Base-by-base conservation (phyloP, 2,888 invertebrate genomes). In the Platycnemis pennipes region DNA sequence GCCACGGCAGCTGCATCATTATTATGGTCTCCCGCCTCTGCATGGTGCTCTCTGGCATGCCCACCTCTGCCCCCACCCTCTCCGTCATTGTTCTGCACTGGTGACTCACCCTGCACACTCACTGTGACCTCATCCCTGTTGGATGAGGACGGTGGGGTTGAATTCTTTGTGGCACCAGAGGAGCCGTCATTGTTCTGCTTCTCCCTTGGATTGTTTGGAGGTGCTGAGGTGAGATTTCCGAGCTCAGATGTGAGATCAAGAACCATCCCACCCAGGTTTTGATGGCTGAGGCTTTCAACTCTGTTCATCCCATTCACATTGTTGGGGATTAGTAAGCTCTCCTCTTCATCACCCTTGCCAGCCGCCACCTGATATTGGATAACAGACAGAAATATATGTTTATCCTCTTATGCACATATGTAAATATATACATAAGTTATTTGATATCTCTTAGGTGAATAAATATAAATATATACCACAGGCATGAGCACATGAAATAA, bases 171-270 rank as follows among this genome's bases (percentile, higher is more conserved):
- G 26, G 44, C 42, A 45, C 44, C 63, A 1, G 91, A n/a, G 16
- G 69, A 63, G 69, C 19, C 31, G 19, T 91, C n/a, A 22, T 53
- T 63, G 19, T 42, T 69, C 37, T 37, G 91, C 53, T 91, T 91
- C 7, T 63, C 91, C 19, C 44, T 91, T 69, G 91, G 91, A 42
- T 91, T 63, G 31, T 63, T 44, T 26, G 91, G 37, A 44, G 5
- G 45, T 26, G 91, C 63, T 11, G 94, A 22, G 45, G 45, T 94
- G 13, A 85, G 31, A 49, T 94, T 95, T 4, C 95, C 95, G 26
- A 96, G 94, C 94, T 95, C 95, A n/a, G 95, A 95, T 7, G 96
- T 96, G 44, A 96, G 95, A 94, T 96, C 96, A 44, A 96, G 95
- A 0, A 95, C 95, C 96, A 96, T 96, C 44, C 95, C 94, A 7